These are phyloP conservation scores for Leptopilina myrica DNA, from an alignment of 2,888 invertebrate genomes.

Conservation along the genomic window DNA sequence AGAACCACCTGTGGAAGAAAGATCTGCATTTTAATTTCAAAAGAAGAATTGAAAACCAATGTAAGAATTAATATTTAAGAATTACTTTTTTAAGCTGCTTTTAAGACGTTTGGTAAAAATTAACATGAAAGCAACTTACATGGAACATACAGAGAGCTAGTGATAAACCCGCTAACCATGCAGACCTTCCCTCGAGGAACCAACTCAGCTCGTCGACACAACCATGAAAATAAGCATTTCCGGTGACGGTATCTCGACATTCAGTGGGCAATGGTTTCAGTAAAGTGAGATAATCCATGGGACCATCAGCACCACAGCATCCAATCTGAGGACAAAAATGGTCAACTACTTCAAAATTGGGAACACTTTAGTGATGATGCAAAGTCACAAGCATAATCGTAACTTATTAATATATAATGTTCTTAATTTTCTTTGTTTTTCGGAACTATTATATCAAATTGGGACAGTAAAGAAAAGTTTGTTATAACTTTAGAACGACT, in stretches of 20 bases:
- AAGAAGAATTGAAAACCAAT: neutral
- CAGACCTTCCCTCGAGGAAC: constrained; percentile 89
- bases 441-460: too few relatives aligned
- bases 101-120: neutral
- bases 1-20: constrained; percentile 81
- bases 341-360: too few relatives aligned
- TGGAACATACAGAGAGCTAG: constrained; percentile 87
- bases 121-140: constrained; percentile 78
- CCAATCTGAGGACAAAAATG: constrained; percentile 81
- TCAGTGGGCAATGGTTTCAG: constrained; percentile 89
- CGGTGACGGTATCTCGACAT: constrained; percentile 91
- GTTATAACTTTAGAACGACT: too few relatives aligned
- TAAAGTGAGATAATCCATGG: constrained; percentile 87
- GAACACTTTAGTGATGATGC: too few relatives aligned
- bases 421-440: too few relatives aligned
- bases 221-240: constrained; percentile 92
- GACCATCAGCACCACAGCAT: constrained; percentile 93
- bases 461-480: too few relatives aligned
- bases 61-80: neutral
- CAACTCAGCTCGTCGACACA: constrained; percentile 93
- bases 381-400: too few relatives aligned
- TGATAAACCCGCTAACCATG: constrained; percentile 89
- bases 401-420: too few relatives aligned
- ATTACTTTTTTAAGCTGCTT: neutral
- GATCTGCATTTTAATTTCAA: neutral